Evolutionary conservation across 1,140 invertebrate genomes (phyloP), one percentile per base, ranked within the genome.

Genomic region (Brevipalpus yothersi): DNA sequence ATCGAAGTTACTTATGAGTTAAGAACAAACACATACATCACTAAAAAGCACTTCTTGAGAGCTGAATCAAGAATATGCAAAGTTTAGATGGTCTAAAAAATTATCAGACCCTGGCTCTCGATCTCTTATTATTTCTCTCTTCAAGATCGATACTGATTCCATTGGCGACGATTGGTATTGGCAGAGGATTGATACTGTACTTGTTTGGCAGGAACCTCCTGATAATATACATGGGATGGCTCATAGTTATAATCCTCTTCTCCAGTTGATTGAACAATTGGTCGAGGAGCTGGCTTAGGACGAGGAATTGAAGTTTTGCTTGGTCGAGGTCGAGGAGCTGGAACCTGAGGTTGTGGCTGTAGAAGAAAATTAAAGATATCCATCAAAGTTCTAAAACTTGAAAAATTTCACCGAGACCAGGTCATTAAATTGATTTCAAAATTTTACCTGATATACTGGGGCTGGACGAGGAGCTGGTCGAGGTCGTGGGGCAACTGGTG

Each of bases 401-500:
- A 19, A 2, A n/a, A 23, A 39, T 17, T 12, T 19, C 19, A 39
- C 53, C 7, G 10, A 4, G 23, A 49, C n/a, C 21, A 23, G 31
- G 21, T 21, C 39, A 5, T 19, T 42, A 15, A n/a, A 41, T 19
- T 13, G 8, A 19, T 19, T 51, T n/a, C 8, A 19, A 2, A 19
- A 51, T 17, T 45, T 42, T 23, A 19, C 43, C 59, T 41, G 53
- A 13, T 62, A 41, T 15, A 54, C 58, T 60, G 62, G 43, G 54
- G 54, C 54, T 60, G 19, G 54, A 5, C 17, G 58, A 41, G 41
- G 15, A 15, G 43, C n/a, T 53, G 31, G 41, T 23, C 53, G 56
- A 12, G 60, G 59, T n/a, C 41, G 11, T 54, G 15, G 59, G 23
- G 42, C 42, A 17, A 15, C 12, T 21, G 42, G 21, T 53, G 7